Evolutionary conservation across 2,888 invertebrate species (phyloP).

Genomic region (Coenonympha arcania): DNA sequence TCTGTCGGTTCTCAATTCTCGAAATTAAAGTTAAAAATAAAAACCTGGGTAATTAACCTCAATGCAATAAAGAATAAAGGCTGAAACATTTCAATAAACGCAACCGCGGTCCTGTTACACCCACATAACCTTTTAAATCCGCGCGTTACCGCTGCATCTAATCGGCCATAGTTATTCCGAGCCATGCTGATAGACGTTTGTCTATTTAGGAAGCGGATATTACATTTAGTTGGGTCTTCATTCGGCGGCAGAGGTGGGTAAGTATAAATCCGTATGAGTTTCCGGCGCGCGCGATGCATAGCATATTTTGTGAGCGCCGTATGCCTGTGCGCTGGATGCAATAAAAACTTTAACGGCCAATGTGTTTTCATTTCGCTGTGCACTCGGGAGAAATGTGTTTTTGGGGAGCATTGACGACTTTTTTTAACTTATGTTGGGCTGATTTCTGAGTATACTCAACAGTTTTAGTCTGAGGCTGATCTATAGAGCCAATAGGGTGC

Average conservation of each 20-base stretch:
- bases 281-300: constrained; percentile 68
- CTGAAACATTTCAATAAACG: constrained; percentile 21
- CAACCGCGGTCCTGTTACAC: constrained; percentile 13
- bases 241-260: constrained; percentile 71
- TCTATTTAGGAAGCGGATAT: constrained; percentile 75
- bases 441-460: neutral
- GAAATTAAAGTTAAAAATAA: neutral
- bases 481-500: too few species aligned
- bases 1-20: neutral
- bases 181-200: constrained; percentile 70
- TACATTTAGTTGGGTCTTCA: constrained; percentile 71
- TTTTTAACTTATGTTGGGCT: constrained; percentile 8
- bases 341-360: constrained; percentile 60
- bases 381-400: constrained; percentile 49
- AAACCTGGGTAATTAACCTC: neutral
- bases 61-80: constrained; percentile 1
- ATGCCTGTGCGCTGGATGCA: constrained; percentile 57
- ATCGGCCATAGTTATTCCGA: constrained; percentile 69
- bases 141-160: constrained; percentile 46
- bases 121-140: constrained; percentile 23
- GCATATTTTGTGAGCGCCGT: constrained; percentile 64
- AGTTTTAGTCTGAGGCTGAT: neutral
- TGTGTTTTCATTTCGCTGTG: constrained; percentile 55
- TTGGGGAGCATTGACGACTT: constrained; percentile 36
- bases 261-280: constrained; percentile 66